Evolutionary conservation across 2,797 vertebrate genomes (phyloP).

Genomic region (Enteromius afrohamiltoni): DNA sequence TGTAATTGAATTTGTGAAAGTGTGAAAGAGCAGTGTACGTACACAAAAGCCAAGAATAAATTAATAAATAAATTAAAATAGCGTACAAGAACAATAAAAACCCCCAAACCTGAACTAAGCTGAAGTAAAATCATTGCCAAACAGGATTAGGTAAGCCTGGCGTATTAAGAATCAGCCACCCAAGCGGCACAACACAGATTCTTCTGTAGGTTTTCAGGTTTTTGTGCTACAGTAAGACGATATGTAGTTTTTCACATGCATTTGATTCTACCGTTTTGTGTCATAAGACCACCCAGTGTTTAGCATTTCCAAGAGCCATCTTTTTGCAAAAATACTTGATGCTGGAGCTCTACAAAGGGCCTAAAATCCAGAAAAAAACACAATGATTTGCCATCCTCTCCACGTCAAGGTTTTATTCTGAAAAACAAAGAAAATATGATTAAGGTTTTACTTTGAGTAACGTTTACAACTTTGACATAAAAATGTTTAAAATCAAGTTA

Average conservation of each 20-base stretch:
- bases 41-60: constrained; percentile 18
- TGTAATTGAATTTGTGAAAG: constrained; percentile 29
- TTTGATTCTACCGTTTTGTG: neutral
- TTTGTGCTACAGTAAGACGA: constrained; percentile 15
- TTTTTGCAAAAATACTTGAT: constrained; percentile 41
- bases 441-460: neutral
- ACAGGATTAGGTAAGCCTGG: constrained; percentile 3
- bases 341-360: constrained; percentile 29
- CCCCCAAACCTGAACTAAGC: neutral
- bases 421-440: constrained; percentile 41
- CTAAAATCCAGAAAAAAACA: constrained; percentile 41
- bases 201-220: neutral
- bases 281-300: constrained; percentile 23
- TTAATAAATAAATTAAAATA: constrained; percentile 23
- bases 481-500: neutral
- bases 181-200: neutral
- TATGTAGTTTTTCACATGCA: constrained; percentile 37
- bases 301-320: constrained; percentile 19
- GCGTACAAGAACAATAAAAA: neutral
- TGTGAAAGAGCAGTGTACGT: constrained; percentile 3
- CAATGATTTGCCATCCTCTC: constrained; percentile 42
- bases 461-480: neutral
- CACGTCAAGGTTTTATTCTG: constrained; percentile 70
- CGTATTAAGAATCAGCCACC: neutral
- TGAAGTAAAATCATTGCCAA: constrained; percentile 15